Percentiles rank a stretch among this genome's conserved stretches.
These are phyloP conservation scores for Cataglyphis albicans DNA, from an alignment of 2,888 invertebrate species.

Conservation along the genomic window DNA sequence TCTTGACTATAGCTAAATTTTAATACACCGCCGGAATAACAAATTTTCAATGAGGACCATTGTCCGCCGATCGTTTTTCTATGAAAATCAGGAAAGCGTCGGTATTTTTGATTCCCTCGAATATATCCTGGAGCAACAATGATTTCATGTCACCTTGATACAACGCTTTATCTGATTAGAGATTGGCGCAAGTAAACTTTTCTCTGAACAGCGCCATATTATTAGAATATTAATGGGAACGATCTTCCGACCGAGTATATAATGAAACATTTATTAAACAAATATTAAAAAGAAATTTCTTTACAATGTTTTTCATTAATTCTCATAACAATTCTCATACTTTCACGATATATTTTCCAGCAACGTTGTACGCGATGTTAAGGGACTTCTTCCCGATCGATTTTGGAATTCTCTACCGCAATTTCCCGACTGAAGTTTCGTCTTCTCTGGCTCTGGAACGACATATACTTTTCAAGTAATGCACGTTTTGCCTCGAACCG, in stretches of 20 bases:
- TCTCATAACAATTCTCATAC: background rate
- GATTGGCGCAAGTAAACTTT: background rate
- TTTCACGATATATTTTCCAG: background rate
- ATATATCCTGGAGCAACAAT: background rate
- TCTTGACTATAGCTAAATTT: slow-evolving; percentile 47
- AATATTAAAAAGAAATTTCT: background rate
- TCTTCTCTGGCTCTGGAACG: slow-evolving; percentile 16
- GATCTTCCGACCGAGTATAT: background rate
- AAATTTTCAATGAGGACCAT: slow-evolving; percentile 44
- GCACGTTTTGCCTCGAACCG: slow-evolving; percentile 45
- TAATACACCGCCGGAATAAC: slow-evolving; percentile 43
- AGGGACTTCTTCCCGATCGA: slow-evolving; percentile 11
- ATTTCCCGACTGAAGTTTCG: slow-evolving; percentile 53
- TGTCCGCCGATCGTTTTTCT: slow-evolving; percentile 40
- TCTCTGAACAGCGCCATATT: background rate
- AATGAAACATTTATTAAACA: no score
- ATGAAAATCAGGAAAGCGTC: slow-evolving; percentile 16
- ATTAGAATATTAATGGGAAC: slow-evolving; percentile 3
- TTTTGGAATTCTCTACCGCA: slow-evolving; percentile 58
- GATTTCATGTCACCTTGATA: slow-evolving; percentile 12
- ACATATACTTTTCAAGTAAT: slow-evolving; percentile 44
- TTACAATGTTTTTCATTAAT: slow-evolving; percentile 15
- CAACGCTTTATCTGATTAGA: background rate
- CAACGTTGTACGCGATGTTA: slow-evolving; percentile 15
- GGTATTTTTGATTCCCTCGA: background rate